A percentile compares a stretch with the other conserved stretches of the same genome.
These are phyloP conservation scores for Anser brachyrhynchus DNA, from an alignment of 2,113 vertebrate genomes.

Conservation along the genomic window DNA sequence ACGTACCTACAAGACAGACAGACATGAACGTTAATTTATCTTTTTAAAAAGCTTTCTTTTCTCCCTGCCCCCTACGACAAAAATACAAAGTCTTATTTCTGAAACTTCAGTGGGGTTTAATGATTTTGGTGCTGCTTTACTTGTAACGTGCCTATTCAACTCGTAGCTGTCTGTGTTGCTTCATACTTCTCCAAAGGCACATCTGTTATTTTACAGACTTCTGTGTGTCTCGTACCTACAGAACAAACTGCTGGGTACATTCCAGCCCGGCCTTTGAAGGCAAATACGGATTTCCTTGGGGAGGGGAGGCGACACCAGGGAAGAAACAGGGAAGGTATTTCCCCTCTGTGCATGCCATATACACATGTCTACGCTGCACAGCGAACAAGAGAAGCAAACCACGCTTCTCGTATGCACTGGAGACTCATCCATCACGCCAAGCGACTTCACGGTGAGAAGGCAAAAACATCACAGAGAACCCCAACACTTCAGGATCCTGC, in stretches of 20 bases:
- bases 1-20: slow-evolving; percentile 75
- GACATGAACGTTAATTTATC: neutral
- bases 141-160: neutral
- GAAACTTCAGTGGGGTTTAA: neutral
- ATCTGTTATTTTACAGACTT: neutral
- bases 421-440: neutral
- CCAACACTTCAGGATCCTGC: neutral
- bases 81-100: neutral
- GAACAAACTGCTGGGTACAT: neutral
- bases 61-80: neutral
- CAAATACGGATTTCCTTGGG: neutral
- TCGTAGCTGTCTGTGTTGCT: fast-evolving
- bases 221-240: neutral
- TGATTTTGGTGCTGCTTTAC: neutral
- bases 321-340: neutral
- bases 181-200: neutral
- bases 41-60: neutral
- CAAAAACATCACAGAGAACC: neutral
- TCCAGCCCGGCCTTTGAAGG: neutral
- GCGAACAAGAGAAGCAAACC: neutral
- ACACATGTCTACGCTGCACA: fast-evolving
- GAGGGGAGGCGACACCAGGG: neutral
- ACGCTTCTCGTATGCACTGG: neutral
- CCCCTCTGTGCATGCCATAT: neutral
- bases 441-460: neutral